A percentile compares a stretch with the other conserved stretches of the same genome.
Conservation (phyloP, 2,888 invertebrate species). For the Amphipyra tragopoginis region DNA sequence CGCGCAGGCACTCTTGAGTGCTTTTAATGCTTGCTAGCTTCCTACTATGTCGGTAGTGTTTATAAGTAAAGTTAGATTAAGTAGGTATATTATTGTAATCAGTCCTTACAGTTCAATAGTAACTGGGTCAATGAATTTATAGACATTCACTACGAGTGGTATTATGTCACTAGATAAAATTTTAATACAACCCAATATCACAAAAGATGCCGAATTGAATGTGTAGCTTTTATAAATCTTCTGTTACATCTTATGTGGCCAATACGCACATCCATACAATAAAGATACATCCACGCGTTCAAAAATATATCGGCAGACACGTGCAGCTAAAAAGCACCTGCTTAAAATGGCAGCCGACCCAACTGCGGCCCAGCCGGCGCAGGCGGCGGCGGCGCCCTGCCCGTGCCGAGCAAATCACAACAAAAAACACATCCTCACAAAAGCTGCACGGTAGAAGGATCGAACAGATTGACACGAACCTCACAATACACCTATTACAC, state of each 20-base stretch:
- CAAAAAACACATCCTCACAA: conserved; percentile 62
- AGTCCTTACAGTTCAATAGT: conserved; percentile 12
- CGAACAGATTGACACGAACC: conserved; percentile 64
- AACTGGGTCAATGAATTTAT: neutral
- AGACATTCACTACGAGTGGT: neutral
- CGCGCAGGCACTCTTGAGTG: conserved; percentile 69
- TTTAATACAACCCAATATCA: neutral
- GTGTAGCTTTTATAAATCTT: conserved; percentile 48
- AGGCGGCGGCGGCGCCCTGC: conserved; percentile 34
- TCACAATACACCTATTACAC: conserved; percentile 74
- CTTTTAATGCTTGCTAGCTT: conserved; percentile 66
- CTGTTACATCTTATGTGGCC: conserved; percentile 46
- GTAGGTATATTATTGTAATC: conserved; percentile 34
- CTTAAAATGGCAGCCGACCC: conserved; percentile 57
- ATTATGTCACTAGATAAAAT: conserved; percentile 3
- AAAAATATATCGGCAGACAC: conserved; percentile 49
- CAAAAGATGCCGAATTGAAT: conserved; percentile 22
- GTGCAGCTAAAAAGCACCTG: conserved; percentile 66
- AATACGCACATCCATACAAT: conserved; percentile 17
- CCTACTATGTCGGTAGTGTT: conserved; percentile 43
- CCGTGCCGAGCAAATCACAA: conserved; percentile 61
- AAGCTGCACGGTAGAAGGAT: conserved; percentile 60
- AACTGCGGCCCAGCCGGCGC: conserved; percentile 42
- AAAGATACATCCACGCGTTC: conserved; percentile 20
- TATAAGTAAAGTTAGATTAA: conserved; percentile 32